phyloP scores from a whole-genome alignment of 2,113 vertebrate genomes.

The Aspidoscelis tigris region DNA sequence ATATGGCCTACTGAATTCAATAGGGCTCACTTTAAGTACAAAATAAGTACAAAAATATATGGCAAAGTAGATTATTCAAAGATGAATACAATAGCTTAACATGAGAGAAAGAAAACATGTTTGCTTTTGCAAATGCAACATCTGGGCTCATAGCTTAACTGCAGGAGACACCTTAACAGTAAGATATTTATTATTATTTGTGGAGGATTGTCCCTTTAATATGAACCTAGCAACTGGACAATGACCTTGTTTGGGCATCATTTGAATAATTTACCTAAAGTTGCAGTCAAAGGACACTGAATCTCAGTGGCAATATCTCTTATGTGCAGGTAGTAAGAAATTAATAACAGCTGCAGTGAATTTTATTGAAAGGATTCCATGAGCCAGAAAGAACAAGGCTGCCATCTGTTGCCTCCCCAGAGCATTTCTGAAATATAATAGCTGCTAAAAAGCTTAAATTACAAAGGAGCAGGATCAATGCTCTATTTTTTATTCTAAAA shows the following conservation, averaged over 20 bases:
- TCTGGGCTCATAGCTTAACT: not conserved
- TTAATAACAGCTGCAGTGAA: not conserved
- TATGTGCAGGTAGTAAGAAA: not conserved
- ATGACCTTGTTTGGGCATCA: not conserved
- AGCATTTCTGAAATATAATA: not conserved
- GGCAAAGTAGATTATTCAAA: too few relatives aligned
- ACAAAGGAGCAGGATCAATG: not conserved
- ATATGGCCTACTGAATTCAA: too few relatives aligned
- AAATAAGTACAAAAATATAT: too few relatives aligned
- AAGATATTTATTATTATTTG: not conserved
- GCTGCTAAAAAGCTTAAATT: not conserved
- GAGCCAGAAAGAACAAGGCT: conserved; percentile 41
- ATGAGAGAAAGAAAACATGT: too few relatives aligned
- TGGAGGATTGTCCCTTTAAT: not conserved
- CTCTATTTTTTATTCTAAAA: not conserved
- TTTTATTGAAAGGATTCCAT: not conserved
- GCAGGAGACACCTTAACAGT: not conserved
- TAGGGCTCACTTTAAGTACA: too few relatives aligned
- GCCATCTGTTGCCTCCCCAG: conserved; percentile 61
- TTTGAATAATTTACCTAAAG: not conserved
- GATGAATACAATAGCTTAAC: too few relatives aligned
- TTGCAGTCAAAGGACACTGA: not conserved
- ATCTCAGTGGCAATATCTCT: not conserved
- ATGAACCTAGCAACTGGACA: not conserved
- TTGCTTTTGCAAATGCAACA: not conserved